Evolutionary conservation across 2,797 vertebrate species (phyloP).

Genomic region (Steatocranus sp.): DNA sequence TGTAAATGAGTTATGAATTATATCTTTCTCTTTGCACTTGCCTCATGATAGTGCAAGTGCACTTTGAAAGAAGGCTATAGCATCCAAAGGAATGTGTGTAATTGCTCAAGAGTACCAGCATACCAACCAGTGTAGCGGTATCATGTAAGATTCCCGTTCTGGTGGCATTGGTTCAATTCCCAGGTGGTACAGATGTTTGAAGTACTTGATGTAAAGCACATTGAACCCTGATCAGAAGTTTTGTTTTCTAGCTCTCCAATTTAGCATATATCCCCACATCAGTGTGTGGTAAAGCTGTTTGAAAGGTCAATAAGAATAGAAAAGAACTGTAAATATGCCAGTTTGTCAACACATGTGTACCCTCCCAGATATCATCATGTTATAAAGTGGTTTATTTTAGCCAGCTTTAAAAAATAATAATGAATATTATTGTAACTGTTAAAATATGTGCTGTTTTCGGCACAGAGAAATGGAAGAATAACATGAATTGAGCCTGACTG

Average conservation of each 20-base stretch:
- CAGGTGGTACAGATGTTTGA: not conserved
- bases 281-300: not conserved
- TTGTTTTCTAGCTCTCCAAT: not conserved
- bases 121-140: slow-evolving; percentile 90
- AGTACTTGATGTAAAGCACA: not conserved
- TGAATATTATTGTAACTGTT: slow-evolving; percentile 29
- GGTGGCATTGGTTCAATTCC: slow-evolving; percentile 44
- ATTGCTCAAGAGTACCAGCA: not conserved
- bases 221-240: not conserved
- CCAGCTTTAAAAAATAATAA: slow-evolving; percentile 4
- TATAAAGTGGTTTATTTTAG: not conserved
- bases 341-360: fast-evolving
- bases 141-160: slow-evolving; percentile 99
- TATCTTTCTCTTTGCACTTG: slow-evolving; percentile 41
- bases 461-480: not conserved
- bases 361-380: not conserved
- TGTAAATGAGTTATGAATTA: slow-evolving; percentile 75
- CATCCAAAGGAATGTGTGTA: not conserved
- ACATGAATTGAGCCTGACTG: slow-evolving; percentile 38
- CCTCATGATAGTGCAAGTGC: slow-evolving; percentile 4
- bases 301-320: not conserved
- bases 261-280: not conserved
- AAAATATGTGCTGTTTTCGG: slow-evolving; percentile 10
- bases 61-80: not conserved
- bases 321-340: not conserved